Evolutionary conservation across 2,888 invertebrate genomes (phyloP).

Genomic region (Chromoteleia sp.): DNA sequence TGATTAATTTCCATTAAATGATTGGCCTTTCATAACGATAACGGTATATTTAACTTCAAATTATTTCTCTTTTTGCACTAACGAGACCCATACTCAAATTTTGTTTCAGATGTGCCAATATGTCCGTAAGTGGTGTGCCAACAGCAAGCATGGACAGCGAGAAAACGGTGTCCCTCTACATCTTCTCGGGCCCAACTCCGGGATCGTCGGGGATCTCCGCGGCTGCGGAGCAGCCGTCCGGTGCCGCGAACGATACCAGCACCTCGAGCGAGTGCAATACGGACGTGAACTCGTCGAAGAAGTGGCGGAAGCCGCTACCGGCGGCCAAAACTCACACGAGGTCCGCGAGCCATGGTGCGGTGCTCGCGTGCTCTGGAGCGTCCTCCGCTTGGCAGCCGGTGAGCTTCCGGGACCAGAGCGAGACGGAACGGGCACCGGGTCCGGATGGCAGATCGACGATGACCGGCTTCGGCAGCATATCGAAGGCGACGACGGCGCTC

Average conservation of each 20-base stretch:
- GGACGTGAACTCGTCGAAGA: conserved; percentile 54
- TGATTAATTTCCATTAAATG: too few relatives aligned
- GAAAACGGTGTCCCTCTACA: conserved; percentile 80
- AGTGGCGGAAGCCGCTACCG: conserved; percentile 71
- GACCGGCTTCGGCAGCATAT: conserved; percentile 5
- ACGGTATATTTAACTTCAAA: too few relatives aligned
- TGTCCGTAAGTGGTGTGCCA: conserved; percentile 89
- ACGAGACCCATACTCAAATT: not conserved
- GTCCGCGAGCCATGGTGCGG: conserved; percentile 94
- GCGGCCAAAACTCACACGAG: conserved; percentile 87
- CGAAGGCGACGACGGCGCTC: conserved; percentile 59
- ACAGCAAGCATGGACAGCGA: conserved; percentile 81
- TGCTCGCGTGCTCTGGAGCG: conserved; percentile 85
- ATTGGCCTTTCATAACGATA: too few relatives aligned
- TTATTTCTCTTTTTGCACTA: not conserved
- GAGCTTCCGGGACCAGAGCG: conserved; percentile 7
- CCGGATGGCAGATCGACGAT: not conserved
- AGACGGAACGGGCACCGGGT: not conserved
- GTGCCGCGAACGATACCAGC: conserved; percentile 29
- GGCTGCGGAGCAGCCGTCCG: conserved; percentile 10
- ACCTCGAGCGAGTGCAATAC: conserved; percentile 58
- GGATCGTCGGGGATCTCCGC: conserved; percentile 45
- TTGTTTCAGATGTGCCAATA: conserved; percentile 88
- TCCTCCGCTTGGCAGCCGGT: conserved; percentile 75
- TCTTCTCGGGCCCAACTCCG: conserved; percentile 78